These are phyloP conservation scores for Trichogramma pretiosum DNA, from an alignment of 1,140 invertebrate genomes.

Conservation along the genomic window DNA sequence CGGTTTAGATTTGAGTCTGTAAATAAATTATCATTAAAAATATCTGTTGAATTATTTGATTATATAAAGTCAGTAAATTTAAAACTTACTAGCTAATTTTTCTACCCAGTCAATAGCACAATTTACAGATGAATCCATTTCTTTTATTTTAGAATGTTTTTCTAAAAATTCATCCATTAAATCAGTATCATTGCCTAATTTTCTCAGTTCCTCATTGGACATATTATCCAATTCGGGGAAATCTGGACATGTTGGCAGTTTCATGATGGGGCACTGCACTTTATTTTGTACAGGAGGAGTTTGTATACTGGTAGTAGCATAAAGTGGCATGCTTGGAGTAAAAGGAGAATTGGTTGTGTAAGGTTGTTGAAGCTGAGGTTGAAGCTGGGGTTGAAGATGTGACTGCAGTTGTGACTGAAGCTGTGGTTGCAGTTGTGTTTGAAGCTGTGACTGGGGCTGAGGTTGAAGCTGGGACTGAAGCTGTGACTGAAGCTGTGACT, in stretches of 20 bases:
- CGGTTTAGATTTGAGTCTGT: slow-evolving; percentile 60
- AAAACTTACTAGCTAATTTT: slow-evolving; percentile 54
- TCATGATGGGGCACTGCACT: slow-evolving; percentile 13
- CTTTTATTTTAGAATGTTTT: slow-evolving; percentile 54
- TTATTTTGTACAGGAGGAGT: slow-evolving; percentile 10
- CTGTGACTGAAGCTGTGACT: too few species aligned
- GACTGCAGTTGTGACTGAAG: too few species aligned
- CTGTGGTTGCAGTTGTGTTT: too few species aligned
- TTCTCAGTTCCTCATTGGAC: slow-evolving; percentile 59
- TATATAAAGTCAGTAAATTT: too few species aligned
- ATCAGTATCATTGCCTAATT: slow-evolving; percentile 57
- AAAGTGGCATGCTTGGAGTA: too few species aligned
- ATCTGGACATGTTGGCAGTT: slow-evolving; percentile 14
- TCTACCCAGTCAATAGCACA: slow-evolving; percentile 63
- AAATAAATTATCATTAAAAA: too few species aligned
- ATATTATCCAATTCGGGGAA: slow-evolving; percentile 61
- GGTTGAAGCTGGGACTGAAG: too few species aligned
- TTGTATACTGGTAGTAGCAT: too few species aligned
- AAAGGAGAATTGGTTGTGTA: too few species aligned
- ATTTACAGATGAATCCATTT: slow-evolving; percentile 60
- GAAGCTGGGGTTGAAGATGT: too few species aligned
- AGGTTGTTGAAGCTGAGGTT: too few species aligned
- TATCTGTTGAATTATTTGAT: background rate
- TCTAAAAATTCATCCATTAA: slow-evolving; percentile 62
- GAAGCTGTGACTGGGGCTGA: too few species aligned